Evolutionary conservation across 2,888 invertebrate species (phyloP), one percentile per base, ranked within the genome.

Genomic region (Archips xylosteana): DNA sequence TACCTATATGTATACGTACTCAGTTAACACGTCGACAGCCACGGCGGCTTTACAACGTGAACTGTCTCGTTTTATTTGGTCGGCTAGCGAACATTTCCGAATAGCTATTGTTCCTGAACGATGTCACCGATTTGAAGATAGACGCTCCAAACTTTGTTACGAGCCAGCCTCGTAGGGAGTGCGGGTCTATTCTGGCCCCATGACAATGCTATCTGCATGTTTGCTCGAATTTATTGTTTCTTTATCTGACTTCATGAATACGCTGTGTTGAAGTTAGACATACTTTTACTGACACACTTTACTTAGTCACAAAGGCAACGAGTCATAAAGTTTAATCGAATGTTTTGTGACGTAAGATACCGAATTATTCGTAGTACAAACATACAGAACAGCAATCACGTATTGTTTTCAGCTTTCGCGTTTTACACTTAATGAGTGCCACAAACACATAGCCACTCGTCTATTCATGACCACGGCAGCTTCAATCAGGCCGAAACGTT

Each of bases 121-220:
- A 73, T 73, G 73, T 69, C 63, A 64, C 68, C 68, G 63, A 69
- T 73, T 73, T 73, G 32, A 59, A 69, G 68, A 69, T 73, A 69
- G 63, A 73, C 49, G 73, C 68, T 69, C 42, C 39, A 59, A 73
- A 73, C 68, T 73, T 73, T 69, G 73, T 69, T 69, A 73, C 68
- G 49, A 69, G 49, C 47, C 32, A 69, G 49, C 47, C 32, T 59
- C 68, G 63, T 59, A 64, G 68, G 47, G 59, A 63, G 67, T 45
- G 72, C 47, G 63, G 59, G 63, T 63, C 42, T 69, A 64, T 73
- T 64, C 54, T 67, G 51, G 10, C 36, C 67, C 34, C 66, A 47
- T 45, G 54, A 72, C 64, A 61, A 73, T 60, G 63, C 59, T 63
- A 63, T 63, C 57, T 57, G 57, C 39, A 68, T 42, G 59, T 49